phyloP scores from a whole-genome alignment of 2,888 invertebrate species.

The Drepana falcataria region DNA sequence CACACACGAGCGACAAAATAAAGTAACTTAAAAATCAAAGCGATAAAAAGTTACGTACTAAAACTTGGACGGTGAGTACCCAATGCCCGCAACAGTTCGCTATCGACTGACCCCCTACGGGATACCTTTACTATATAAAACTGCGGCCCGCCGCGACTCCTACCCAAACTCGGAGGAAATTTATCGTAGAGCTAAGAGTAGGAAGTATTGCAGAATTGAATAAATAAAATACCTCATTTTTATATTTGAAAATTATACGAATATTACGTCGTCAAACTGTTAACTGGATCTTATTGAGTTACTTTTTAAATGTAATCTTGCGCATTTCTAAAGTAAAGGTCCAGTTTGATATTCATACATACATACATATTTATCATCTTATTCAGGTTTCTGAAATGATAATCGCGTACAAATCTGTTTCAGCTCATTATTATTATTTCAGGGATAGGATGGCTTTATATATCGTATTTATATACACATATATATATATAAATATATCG shows the following conservation, averaged over 20 bases:
- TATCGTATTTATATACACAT: no score
- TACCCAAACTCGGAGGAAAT: constrained; percentile 22
- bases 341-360: no score
- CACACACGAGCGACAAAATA: background rate
- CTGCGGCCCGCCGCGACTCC: constrained; percentile 26
- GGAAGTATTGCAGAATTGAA: constrained; percentile 2
- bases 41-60: background rate
- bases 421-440: no score
- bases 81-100: constrained; percentile 36
- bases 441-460: no score
- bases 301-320: background rate
- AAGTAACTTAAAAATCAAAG: background rate
- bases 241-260: background rate
- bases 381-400: no score
- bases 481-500: no score
- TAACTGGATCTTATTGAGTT: background rate
- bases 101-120: constrained; percentile 40
- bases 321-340: no score
- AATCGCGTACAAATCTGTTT: no score
- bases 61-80: constrained; percentile 16
- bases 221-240: background rate
- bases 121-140: constrained; percentile 52
- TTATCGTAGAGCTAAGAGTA: constrained; percentile 3
- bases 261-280: background rate
- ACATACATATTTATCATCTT: no score